Conservation (phyloP, 2,888 invertebrate species). For the Hofmannophila pseudospretella region DNA sequence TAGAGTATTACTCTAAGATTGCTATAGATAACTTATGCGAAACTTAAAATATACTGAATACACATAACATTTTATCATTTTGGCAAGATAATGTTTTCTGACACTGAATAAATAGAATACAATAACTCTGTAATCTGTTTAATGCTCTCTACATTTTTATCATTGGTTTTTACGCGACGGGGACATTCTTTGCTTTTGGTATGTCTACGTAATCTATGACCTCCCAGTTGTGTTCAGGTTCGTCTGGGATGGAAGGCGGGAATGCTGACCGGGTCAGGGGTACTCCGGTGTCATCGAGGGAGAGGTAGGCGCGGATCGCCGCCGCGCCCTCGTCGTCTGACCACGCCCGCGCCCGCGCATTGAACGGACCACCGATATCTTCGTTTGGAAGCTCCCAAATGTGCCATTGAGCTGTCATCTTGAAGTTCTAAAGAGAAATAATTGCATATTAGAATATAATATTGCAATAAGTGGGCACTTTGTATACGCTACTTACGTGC, state of each 20-base stretch:
- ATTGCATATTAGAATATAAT: not conserved
- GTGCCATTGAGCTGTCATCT: slow-evolving; percentile 75
- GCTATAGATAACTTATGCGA: not conserved
- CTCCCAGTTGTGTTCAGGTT: slow-evolving; percentile 80
- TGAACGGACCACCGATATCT: slow-evolving; percentile 80
- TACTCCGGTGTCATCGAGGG: slow-evolving; percentile 77
- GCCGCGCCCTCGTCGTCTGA: slow-evolving; percentile 68
- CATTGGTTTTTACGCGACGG: not conserved
- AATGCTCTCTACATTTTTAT: not conserved
- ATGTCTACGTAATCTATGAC: slow-evolving; percentile 83
- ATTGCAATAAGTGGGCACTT: not conserved
- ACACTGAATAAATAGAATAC: not conserved
- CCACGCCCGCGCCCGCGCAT: slow-evolving; percentile 71
- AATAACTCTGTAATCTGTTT: no score
- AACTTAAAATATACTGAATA: not conserved
- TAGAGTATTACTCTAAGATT: no score
- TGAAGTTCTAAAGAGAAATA: slow-evolving; percentile 66
- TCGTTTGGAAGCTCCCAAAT: slow-evolving; percentile 71
- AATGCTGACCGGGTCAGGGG: slow-evolving; percentile 79
- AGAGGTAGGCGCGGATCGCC: slow-evolving; percentile 78
- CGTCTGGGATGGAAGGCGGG: slow-evolving; percentile 66
- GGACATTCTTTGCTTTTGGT: slow-evolving; percentile 17
- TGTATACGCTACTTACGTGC: not conserved
- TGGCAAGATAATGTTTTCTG: slow-evolving; percentile 10
- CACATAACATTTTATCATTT: slow-evolving; percentile 1